phyloP scores from a whole-genome alignment of 2,888 invertebrate genomes.

The Abrostola triplasia region DNA sequence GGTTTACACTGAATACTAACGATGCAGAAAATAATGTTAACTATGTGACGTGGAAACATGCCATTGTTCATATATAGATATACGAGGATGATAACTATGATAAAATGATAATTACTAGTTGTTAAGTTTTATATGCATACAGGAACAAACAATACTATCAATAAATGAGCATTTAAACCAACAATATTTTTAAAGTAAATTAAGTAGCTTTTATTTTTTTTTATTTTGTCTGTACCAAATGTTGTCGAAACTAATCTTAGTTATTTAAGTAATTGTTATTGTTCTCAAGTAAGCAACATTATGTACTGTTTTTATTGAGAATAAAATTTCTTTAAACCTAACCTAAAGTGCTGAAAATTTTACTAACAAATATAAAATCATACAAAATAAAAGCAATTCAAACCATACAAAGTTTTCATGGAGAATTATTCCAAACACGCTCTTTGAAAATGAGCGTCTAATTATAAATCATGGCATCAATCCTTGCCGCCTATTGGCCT shows the following conservation, averaged over 20 bases:
- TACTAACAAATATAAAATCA: not conserved
- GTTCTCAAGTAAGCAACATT: no score
- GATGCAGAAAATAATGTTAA: slow-evolving; percentile 37
- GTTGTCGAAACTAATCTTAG: no score
- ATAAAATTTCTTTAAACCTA: no score
- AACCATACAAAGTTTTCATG: slow-evolving; percentile 10
- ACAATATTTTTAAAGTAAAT: slow-evolving; percentile 11
- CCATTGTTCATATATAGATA: slow-evolving; percentile 36
- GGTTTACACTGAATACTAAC: slow-evolving; percentile 39
- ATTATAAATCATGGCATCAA: slow-evolving; percentile 52
- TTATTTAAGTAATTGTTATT: no score
- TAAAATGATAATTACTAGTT: slow-evolving; percentile 29
- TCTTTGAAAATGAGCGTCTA: slow-evolving; percentile 35
- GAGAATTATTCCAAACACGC: slow-evolving; percentile 12
- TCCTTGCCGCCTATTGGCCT: slow-evolving; percentile 49
- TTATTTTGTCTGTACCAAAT: no score
- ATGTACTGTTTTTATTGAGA: no score
- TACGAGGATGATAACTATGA: slow-evolving; percentile 31
- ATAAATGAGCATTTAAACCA: slow-evolving; percentile 24
- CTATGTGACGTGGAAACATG: slow-evolving; percentile 33
- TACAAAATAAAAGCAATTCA: slow-evolving; percentile 4
- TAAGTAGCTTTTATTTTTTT: no score
- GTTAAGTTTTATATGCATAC: slow-evolving; percentile 25
- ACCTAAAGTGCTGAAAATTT: not conserved
- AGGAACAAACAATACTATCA: slow-evolving; percentile 13